phyloP scores from a whole-genome alignment of 92 coral and sea anemone species.

The Ricordea florida region DNA sequence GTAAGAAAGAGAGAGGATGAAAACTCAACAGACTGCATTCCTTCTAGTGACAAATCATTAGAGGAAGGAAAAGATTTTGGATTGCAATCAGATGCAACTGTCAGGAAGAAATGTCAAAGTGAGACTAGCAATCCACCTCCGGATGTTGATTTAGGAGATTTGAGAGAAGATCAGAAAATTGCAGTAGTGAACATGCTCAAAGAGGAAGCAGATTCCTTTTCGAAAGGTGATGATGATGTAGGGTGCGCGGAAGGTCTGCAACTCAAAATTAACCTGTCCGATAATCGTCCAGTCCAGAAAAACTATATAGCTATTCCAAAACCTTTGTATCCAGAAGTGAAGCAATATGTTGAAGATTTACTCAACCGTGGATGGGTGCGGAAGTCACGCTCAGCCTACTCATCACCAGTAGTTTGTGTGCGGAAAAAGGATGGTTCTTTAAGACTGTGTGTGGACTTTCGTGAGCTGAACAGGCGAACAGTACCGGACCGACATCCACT shows the following conservation, averaged over 20 bases:
- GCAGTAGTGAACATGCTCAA: background rate
- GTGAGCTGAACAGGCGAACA: no score
- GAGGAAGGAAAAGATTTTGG: no score
- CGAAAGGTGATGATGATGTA: background rate
- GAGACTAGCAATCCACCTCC: background rate
- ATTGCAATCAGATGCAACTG: no score
- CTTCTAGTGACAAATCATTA: no score
- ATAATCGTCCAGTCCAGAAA: background rate
- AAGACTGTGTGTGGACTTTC: no score
- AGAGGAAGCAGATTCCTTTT: background rate
- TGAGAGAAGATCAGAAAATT: no score
- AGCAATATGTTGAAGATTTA: background rate
- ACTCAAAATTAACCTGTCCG: background rate
- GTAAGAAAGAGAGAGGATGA: background rate
- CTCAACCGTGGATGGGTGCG: no score
- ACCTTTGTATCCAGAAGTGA: no score
- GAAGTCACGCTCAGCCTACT: background rate
- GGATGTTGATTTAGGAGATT: no score
- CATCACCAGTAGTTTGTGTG: conserved; percentile 7
- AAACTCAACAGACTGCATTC: no score
- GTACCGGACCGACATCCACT: no score
- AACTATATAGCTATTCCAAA: background rate
- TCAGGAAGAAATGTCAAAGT: background rate
- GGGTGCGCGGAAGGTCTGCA: no score
- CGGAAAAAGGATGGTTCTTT: conserved; percentile 9